Base-by-base conservation (phyloP, 2,797 vertebrate species). In the Halcyon chelicuti region DNA sequence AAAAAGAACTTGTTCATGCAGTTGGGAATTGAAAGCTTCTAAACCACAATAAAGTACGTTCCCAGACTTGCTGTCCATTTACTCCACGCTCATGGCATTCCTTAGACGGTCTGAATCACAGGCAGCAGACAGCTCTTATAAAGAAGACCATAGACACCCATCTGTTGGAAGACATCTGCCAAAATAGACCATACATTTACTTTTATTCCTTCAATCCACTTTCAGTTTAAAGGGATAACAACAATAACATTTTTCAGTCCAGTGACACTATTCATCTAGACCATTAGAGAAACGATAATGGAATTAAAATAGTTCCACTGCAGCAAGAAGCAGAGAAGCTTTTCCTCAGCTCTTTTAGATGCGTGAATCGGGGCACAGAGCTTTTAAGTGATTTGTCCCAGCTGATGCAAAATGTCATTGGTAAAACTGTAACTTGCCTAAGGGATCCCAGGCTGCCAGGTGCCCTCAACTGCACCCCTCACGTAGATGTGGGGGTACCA, bases 31-130 rank as follows among this genome's bases (percentile, higher is more conserved):
- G 95, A 79, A 96, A 95, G 97, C 97, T 96, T 94, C 93, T 94
- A 94, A 98, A 96, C 96, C 96, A 95, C 97, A 97, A 98, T 94
- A 97, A 97, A 98, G 96, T 86, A 94, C 63, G 22, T 95, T 94
- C 94, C 96, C 97, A 97, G 98, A 97, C 95, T 94, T 80, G 91
- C 90, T 94, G 96, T 96, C 96, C 96, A 86, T 96, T 93, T 96
- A 40, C 23, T 88, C 88, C 58, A 73, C 10, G 47, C 93, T 95
- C 75, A 70, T 91, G 75, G 66, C 93, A 94, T 97, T 97, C 96
- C 95, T 91, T 90, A 95, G 95, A 55, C 23, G 8, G 83, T 91
- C 95, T 96, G 97, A 96, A 96, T 97, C 94, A 86, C 90, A 94
- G 67, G 62, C 73, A 93, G 94, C 88, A 89, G 96, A 93, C 75